Evolutionary conservation across 2,113 vertebrate species (phyloP).

Genomic region (Gymnorhina tibicen): DNA sequence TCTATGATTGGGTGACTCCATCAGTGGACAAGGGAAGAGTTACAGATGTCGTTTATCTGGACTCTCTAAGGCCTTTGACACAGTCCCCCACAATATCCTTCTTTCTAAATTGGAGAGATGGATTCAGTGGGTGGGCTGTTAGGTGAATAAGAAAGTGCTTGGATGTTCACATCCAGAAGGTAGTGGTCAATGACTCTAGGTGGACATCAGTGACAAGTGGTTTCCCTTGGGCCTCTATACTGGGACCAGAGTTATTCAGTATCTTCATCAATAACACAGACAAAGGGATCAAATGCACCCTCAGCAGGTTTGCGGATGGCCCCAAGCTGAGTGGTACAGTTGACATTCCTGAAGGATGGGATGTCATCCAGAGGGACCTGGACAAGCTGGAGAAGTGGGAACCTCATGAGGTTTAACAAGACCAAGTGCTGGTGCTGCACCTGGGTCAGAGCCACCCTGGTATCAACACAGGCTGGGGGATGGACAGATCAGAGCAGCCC

Average conservation of each 20-base stretch:
- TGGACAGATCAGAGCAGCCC: not conserved
- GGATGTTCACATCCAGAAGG: not conserved
- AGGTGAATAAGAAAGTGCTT: not conserved
- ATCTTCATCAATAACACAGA: not conserved
- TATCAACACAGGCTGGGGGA: not conserved
- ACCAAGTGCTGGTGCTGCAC: too few relatives aligned
- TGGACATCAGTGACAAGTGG: not conserved
- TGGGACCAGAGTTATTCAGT: not conserved
- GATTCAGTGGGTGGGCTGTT: too few relatives aligned
- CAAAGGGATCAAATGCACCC: fast-evolving
- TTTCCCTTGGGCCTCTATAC: not conserved
- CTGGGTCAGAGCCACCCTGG: fast-evolving
- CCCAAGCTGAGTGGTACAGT: not conserved
- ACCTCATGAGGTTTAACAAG: not conserved
- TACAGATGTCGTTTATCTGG: not conserved
- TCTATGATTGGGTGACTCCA: not conserved
- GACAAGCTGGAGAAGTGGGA: not conserved
- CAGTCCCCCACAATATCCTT: not conserved
- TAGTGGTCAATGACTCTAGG: not conserved
- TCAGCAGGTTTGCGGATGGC: not conserved
- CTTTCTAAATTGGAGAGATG: not conserved
- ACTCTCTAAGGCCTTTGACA: not conserved
- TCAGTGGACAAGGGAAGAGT: not conserved
- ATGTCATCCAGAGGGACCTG: not conserved
- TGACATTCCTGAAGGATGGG: not conserved